These are phyloP conservation scores for Dufourea novaeangliae DNA, from an alignment of 1,140 invertebrate species.

Conservation along the genomic window DNA sequence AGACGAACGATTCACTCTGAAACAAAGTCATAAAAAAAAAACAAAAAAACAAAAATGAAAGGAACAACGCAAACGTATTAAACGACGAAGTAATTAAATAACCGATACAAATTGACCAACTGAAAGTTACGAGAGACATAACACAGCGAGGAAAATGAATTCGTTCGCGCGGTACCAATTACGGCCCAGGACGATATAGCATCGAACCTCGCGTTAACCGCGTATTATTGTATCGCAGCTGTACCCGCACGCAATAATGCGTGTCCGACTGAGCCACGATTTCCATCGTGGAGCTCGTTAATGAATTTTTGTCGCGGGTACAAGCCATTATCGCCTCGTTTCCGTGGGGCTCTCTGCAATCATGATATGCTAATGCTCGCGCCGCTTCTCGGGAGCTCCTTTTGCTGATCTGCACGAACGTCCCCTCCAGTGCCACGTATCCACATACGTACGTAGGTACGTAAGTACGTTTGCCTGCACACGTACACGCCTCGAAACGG, in stretches of 20 bases:
- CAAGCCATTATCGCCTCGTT: slow-evolving; percentile 23
- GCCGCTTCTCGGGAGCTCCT: slow-evolving; percentile 4
- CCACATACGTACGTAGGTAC: neutral
- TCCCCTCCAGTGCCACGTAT: neutral
- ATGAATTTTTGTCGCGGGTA: slow-evolving; percentile 45
- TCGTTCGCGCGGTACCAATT: slow-evolving; percentile 2
- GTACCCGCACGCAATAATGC: slow-evolving; percentile 30
- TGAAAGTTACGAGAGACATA: neutral
- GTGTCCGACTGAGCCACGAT: slow-evolving; percentile 17
- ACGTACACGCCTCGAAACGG: neutral
- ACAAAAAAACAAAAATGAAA: neutral
- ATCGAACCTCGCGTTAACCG: neutral
- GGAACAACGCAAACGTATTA: too few species aligned
- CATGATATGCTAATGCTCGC: slow-evolving; percentile 39
- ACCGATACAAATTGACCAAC: neutral
- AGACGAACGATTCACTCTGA: neutral
- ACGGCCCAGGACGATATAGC: neutral
- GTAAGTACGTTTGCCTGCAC: too few species aligned
- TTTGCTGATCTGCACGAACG: slow-evolving; percentile 15
- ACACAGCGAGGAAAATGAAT: slow-evolving; percentile 16
- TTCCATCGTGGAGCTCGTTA: slow-evolving; percentile 35
- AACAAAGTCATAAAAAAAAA: neutral
- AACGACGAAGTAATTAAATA: neutral
- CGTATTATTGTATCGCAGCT: neutral
- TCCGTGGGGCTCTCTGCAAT: slow-evolving; percentile 19